Evolutionary conservation across 2,888 invertebrate genomes (phyloP), one percentile per base, ranked within the genome.

Genomic region (Andrena trimmerana): DNA sequence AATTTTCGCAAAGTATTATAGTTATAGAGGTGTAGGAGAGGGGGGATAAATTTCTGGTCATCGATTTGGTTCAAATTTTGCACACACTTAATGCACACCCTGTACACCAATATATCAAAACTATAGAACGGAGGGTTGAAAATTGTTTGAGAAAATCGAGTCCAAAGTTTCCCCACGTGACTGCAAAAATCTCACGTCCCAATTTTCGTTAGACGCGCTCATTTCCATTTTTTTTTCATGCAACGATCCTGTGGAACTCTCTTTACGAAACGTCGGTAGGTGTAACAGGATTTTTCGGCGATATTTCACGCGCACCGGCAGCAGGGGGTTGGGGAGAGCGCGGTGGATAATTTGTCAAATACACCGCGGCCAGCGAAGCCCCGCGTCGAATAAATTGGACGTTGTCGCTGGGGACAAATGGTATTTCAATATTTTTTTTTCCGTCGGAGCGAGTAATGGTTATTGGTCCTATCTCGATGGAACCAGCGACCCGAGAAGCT

Each of bases 331-430:
- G 33, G 27, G 5, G 31, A 5, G 27, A 29, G 8, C 24, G 24
- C 27, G 48, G 42, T 36, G 20, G 67, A 60, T 74, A 59, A 67
- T 74, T 74, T 50, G 60, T 59, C 59, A 69, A 70, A 70, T 62
- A 57, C 42, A 66, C 29, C 42, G 50, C n/a, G 16, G 4, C n/a
- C 29, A 24, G 52, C 48, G 36, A 20, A 73, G 42, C 29, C 29
- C 16, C 20, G 72, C 31, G 29, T 52, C 24, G n/a, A 29, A 62
- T 70, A 63, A 54, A 76, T 54, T 36, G 76, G 54, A 36, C 60
- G 48, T 52, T 42, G 29, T 62, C 33, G 29, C 8, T 52, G 36
- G 27, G 33, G 52, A 76, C 62, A 42, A 69, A 69, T 62, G 33
- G 62, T 27, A 52, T 36, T 62, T 62, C 62, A 52, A 33, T 75